These are phyloP conservation scores for Phalacrocorax carbo DNA, from an alignment of 2,113 vertebrate species.

Conservation along the genomic window DNA sequence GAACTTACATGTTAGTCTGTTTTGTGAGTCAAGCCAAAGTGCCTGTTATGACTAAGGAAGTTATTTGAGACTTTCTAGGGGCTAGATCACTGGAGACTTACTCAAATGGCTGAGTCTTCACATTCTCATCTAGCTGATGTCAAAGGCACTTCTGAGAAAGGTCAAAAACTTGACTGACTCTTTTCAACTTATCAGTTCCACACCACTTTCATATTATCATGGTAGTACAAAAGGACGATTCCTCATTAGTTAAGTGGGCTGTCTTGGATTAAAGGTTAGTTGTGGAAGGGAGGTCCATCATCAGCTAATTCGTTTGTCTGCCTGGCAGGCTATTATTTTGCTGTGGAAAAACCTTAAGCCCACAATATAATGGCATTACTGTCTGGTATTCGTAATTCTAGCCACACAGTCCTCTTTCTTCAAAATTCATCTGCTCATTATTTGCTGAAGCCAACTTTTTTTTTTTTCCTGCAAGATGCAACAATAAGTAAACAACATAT, in stretches of 20 bases:
- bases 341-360: slow-evolving; percentile 60
- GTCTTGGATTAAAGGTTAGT: slow-evolving; percentile 48
- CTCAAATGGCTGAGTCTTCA: slow-evolving; percentile 5
- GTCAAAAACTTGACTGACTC: slow-evolving; percentile 3
- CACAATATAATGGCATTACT: slow-evolving; percentile 50
- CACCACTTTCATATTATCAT: not conserved
- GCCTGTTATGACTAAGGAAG: slow-evolving; percentile 30
- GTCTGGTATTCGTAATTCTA: slow-evolving; percentile 56
- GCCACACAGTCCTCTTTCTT: slow-evolving; percentile 4
- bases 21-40: slow-evolving; percentile 22
- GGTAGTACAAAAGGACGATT: not conserved
- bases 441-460: slow-evolving; percentile 59
- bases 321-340: slow-evolving; percentile 44
- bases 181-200: slow-evolving; percentile 18
- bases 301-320: slow-evolving; percentile 61
- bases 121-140: slow-evolving; percentile 34
- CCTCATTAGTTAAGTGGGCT: slow-evolving; percentile 25
- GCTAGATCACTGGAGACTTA: not conserved
- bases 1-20: not conserved
- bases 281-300: slow-evolving; percentile 49
- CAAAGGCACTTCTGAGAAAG: slow-evolving; percentile 38
- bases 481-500: slow-evolving; percentile 66
- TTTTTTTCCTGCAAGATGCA: slow-evolving; percentile 53
- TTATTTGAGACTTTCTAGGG: slow-evolving; percentile 47
- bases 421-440: slow-evolving; percentile 60